These are phyloP conservation scores for Cecropterus lyciades DNA, from an alignment of 1,140 invertebrate species.

Conservation along the genomic window DNA sequence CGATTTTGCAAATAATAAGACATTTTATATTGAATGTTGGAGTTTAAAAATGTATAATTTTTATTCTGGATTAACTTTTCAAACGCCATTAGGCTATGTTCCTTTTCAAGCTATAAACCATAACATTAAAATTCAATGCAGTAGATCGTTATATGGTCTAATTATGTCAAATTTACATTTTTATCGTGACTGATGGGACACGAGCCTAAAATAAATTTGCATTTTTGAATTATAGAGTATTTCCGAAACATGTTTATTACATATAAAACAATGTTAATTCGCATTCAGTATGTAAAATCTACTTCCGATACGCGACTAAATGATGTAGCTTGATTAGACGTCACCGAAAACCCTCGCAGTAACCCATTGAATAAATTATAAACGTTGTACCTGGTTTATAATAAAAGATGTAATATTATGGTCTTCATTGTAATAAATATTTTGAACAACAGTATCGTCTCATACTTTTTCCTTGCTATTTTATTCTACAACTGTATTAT, in stretches of 20 bases:
- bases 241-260: conserved; percentile 18
- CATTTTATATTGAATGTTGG: conserved; percentile 66
- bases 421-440: conserved; percentile 82
- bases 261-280: conserved; percentile 20
- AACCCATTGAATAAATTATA: conserved; percentile 61
- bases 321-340: conserved; percentile 43
- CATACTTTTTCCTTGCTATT: conserved; percentile 43
- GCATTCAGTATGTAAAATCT: conserved; percentile 20
- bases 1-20: conserved; percentile 61
- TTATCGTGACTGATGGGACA: conserved; percentile 4
- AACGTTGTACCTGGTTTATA: conserved; percentile 81
- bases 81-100: background rate
- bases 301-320: conserved; percentile 28
- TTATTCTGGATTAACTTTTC: background rate
- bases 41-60: conserved; percentile 38
- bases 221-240: conserved; percentile 18
- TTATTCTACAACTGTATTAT: background rate
- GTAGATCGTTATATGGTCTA: too few relatives aligned
- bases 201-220: conserved; percentile 13
- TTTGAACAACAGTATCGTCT: conserved; percentile 68
- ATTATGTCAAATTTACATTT: background rate
- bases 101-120: conserved; percentile 5
- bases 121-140: too few relatives aligned
- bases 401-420: conserved; percentile 73
- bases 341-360: conserved; percentile 51